Percentiles rank a stretch among this genome's conserved stretches.
Conservation (phyloP, 2,888 invertebrate species). For the Agrotis puta region DNA sequence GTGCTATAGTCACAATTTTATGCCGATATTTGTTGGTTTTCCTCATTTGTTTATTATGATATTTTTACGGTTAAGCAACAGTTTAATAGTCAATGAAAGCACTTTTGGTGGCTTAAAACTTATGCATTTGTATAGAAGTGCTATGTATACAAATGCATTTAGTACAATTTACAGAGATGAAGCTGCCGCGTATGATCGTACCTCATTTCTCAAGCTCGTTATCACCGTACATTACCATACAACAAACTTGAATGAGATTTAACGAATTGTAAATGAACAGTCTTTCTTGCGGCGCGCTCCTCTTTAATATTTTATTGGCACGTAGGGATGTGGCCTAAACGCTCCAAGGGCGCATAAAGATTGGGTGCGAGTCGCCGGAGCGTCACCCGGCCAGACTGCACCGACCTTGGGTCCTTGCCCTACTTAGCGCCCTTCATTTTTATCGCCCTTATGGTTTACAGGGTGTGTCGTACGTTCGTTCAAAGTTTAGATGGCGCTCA, state of each 20-base stretch:
- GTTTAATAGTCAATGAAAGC: neutral
- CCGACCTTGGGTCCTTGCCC: conserved; percentile 84
- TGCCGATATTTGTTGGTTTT: conserved; percentile 32
- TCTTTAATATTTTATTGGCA: conserved; percentile 68
- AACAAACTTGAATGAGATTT: conserved; percentile 64
- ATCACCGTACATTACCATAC: conserved; percentile 22
- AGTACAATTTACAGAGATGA: too few species aligned
- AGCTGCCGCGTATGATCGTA: neutral
- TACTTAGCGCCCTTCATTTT: conserved; percentile 68
- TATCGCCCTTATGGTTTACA: conserved; percentile 48
- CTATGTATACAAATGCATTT: too few species aligned
- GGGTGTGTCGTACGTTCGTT: conserved; percentile 42
- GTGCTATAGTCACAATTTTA: conserved; percentile 26
- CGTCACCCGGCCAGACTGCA: conserved; percentile 76
- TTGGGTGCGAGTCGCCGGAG: conserved; percentile 67
- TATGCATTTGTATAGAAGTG: neutral
- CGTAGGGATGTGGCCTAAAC: conserved; percentile 68
- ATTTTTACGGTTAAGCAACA: neutral
- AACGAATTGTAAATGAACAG: conserved; percentile 68
- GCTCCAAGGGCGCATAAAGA: conserved; percentile 78
- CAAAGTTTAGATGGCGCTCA: conserved; percentile 48
- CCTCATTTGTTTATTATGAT: conserved; percentile 22
- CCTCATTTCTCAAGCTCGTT: conserved; percentile 11
- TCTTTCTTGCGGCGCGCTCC: conserved; percentile 63
- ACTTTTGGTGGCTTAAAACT: neutral